phyloP scores from a whole-genome alignment of 2,888 invertebrate genomes.

The Hermaeophaga mercurialis region DNA sequence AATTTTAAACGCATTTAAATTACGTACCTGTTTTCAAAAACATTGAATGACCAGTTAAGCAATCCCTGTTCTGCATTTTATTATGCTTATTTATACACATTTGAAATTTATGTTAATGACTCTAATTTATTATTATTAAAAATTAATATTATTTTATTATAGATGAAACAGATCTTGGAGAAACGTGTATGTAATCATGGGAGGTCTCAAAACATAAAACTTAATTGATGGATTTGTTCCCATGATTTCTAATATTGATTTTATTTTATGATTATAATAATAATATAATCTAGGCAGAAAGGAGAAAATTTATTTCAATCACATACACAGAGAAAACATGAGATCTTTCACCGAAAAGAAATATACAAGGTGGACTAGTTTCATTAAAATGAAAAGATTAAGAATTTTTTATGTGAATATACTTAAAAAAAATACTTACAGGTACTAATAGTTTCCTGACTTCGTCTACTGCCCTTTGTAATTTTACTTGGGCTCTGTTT shows the following conservation, averaged over 20 bases:
- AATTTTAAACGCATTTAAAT: no score
- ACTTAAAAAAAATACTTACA: constrained; percentile 65
- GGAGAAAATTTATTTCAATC: background rate
- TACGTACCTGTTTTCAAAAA: no score
- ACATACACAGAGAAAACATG: background rate
- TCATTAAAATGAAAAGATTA: no score
- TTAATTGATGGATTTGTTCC: background rate
- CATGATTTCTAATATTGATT: constrained; percentile 11
- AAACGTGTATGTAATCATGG: background rate
- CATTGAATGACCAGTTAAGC: background rate
- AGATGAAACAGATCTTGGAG: background rate
- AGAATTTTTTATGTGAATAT: no score
- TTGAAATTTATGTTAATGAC: constrained; percentile 8
- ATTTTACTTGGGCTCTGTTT: constrained; percentile 93
- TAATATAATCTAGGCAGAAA: background rate
- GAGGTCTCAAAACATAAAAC: constrained; percentile 3
- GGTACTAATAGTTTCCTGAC: constrained; percentile 97
- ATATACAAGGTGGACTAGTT: no score
- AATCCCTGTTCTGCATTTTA: background rate
- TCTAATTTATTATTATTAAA: constrained; percentile 7
- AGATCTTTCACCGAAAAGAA: no score
- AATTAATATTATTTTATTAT: background rate
- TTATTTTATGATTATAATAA: constrained; percentile 1
- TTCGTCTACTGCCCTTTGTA: constrained; percentile 96
- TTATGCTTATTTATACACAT: background rate